Percentiles rank a stretch among this genome's conserved stretches.
phyloP scores from a whole-genome alignment of 2,888 invertebrate species.

The Dendrolimus houi region DNA sequence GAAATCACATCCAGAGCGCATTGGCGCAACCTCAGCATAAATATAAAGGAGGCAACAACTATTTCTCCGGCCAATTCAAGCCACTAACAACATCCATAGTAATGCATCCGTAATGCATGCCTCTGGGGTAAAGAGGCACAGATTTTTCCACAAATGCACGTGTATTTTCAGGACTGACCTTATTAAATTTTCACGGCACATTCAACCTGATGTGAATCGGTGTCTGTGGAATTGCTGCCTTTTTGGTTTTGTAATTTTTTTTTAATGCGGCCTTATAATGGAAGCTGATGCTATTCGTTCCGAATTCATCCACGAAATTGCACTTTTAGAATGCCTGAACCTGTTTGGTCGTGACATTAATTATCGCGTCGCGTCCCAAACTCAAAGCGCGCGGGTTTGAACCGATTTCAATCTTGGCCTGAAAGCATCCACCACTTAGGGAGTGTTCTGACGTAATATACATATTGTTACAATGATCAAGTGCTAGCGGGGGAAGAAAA shows the following conservation, averaged over 20 bases:
- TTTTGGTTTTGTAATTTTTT: constrained; percentile 4
- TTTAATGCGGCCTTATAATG: constrained; percentile 8
- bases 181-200: constrained; percentile 47
- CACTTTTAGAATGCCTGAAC: too few relatives aligned
- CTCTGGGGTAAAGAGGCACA: constrained; percentile 5
- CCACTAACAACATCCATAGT: constrained; percentile 10
- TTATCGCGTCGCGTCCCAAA: too few relatives aligned
- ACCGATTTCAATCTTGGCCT: too few relatives aligned
- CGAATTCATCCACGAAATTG: too few relatives aligned
- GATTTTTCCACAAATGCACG: constrained; percentile 9
- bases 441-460: too few relatives aligned
- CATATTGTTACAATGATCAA: too few relatives aligned
- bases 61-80: constrained; percentile 6
- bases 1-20: neutral
- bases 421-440: too few relatives aligned
- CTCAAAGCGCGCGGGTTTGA: too few relatives aligned
- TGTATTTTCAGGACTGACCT: constrained; percentile 18
- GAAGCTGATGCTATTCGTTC: neutral
- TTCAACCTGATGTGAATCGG: constrained; percentile 25
- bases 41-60: neutral
- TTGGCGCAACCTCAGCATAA: constrained; percentile 3
- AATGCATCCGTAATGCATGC: constrained; percentile 19
- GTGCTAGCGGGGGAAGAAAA: too few relatives aligned
- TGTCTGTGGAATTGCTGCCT: constrained; percentile 6
- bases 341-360: too few relatives aligned